Evolutionary conservation across 2,113 vertebrate species (phyloP).

Genomic region (Nesoenas mayeri): DNA sequence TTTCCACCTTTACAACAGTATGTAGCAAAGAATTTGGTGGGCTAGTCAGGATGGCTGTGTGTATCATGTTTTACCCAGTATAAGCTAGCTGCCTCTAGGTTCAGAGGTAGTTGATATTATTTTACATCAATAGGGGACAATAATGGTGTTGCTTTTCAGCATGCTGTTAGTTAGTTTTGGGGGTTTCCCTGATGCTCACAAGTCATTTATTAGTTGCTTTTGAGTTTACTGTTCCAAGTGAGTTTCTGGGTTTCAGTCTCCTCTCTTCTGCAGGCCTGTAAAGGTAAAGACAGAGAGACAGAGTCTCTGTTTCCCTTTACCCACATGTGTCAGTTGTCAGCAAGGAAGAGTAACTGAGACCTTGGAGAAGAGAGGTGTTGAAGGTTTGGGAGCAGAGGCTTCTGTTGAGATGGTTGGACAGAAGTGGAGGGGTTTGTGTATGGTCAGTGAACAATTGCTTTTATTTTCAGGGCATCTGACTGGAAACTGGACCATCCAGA

Average conservation of each 20-base stretch:
- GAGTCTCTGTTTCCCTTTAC: neutral
- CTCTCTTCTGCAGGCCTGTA: neutral
- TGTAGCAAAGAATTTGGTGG: neutral
- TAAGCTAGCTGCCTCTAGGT: neutral
- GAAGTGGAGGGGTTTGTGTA: neutral
- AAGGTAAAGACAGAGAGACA: neutral
- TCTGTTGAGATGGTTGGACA: neutral
- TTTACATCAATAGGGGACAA: neutral
- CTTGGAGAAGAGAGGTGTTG: neutral
- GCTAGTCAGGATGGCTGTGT: neutral
- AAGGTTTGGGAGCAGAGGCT: neutral
- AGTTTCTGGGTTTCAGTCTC: neutral
- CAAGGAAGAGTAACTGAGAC: neutral
- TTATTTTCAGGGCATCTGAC: conserved; percentile 87
- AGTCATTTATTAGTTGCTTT: neutral
- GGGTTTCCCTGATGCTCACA: neutral
- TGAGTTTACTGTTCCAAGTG: neutral
- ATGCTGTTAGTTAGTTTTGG: neutral
- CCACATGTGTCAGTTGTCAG: rapidly evolving
- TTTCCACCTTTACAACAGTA: neutral
- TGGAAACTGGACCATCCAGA: conserved; percentile 97
- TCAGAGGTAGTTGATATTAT: neutral
- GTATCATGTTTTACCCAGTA: neutral
- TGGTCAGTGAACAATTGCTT: neutral
- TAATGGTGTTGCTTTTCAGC: neutral